These are phyloP conservation scores for Periphyllus acericola DNA, from an alignment of 2,888 invertebrate species.

Conservation along the genomic window DNA sequence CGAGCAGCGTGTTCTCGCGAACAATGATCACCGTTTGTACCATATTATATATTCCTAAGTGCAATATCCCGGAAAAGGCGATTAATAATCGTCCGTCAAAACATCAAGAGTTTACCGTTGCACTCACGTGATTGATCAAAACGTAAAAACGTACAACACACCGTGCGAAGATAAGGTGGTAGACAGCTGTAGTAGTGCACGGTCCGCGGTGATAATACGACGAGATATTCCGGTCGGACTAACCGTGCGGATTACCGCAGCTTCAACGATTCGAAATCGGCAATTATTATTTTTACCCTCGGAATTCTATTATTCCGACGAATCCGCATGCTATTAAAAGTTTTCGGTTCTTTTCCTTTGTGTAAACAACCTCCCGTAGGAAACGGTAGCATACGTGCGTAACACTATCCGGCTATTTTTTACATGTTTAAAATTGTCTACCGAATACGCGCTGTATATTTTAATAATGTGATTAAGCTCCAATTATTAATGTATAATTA, in stretches of 20 bases:
- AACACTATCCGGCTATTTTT: too few species aligned
- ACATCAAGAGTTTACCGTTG: constrained; percentile 21
- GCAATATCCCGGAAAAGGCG: constrained; percentile 31
- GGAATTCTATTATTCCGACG: too few species aligned
- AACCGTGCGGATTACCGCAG: too few species aligned
- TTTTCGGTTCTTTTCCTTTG: too few species aligned
- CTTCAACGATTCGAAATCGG: too few species aligned
- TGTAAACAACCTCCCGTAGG: too few species aligned
- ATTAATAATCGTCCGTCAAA: constrained; percentile 48
- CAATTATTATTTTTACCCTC: too few species aligned
- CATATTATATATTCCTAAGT: constrained; percentile 16
- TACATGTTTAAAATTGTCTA: background rate
- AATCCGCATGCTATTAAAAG: too few species aligned
- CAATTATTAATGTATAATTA: background rate
- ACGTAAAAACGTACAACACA: background rate
- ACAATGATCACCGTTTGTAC: background rate
- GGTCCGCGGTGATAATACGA: too few species aligned
- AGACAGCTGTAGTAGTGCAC: background rate
- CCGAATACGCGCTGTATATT: background rate
- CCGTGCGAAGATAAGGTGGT: too few species aligned
- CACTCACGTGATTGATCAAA: constrained; percentile 38
- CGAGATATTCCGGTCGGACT: too few species aligned
- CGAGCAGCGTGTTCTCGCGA: background rate
- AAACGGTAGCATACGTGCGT: too few species aligned
- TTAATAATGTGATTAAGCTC: background rate